Conservation (phyloP, 2,888 invertebrate genomes). For the Corbicula japonica region DNA sequence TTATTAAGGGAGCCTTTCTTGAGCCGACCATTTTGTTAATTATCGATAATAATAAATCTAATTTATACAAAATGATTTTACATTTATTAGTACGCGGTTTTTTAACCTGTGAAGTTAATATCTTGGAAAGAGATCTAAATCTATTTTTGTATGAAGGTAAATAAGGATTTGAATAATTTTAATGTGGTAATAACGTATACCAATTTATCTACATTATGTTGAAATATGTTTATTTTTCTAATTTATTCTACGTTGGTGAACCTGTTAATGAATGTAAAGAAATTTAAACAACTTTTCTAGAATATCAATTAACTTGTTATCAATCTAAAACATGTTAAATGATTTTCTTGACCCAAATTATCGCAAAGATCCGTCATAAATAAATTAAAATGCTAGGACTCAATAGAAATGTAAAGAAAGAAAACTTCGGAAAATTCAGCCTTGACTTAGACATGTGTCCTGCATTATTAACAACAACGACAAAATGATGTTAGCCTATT, state of each 20-base stretch:
- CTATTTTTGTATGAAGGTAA: conserved; percentile 26
- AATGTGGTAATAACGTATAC: conserved; percentile 18
- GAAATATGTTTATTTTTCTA: conserved; percentile 15
- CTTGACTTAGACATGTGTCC: too few species aligned
- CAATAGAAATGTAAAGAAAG: too few species aligned
- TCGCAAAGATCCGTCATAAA: too few species aligned
- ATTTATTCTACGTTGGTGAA: conserved; percentile 31
- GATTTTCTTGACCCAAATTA: neutral
- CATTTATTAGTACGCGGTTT: conserved; percentile 40
- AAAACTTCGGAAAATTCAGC: too few species aligned
- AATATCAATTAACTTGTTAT: conserved; percentile 4
- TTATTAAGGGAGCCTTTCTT: conserved; percentile 38
- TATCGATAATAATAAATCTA: conserved; percentile 57
- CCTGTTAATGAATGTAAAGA: neutral
- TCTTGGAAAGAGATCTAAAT: conserved; percentile 34
- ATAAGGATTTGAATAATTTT: conserved; percentile 24
- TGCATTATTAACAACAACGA: too few species aligned
- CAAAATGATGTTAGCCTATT: too few species aligned
- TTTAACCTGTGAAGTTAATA: conserved; percentile 42
- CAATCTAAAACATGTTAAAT: neutral
- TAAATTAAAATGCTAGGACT: too few species aligned
- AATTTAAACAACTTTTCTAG: conserved; percentile 8
- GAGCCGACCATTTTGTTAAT: conserved; percentile 49
- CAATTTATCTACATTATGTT: conserved; percentile 12
- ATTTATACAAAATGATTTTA: conserved; percentile 48